A percentile compares a stretch with the other conserved stretches of the same genome.
These are phyloP conservation scores for Meloe dianella DNA, from an alignment of 2,888 invertebrate species.

Conservation along the genomic window DNA sequence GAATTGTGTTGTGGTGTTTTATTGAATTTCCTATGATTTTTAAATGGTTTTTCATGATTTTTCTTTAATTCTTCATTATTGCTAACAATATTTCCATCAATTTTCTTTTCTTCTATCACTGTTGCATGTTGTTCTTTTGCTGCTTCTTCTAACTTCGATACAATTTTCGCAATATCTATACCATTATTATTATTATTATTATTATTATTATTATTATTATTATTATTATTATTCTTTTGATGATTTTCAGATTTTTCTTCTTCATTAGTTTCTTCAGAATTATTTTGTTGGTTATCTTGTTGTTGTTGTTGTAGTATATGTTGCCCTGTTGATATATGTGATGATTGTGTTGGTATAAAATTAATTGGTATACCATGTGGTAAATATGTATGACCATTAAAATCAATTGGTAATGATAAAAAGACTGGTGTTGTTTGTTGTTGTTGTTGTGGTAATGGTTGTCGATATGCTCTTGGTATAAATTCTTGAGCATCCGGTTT, in stretches of 20 bases:
- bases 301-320: conserved; percentile 45
- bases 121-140: conserved; percentile 52
- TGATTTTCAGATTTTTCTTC: conserved; percentile 14
- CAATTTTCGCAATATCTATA: conserved; percentile 56
- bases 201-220: conserved; percentile 24
- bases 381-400: conserved; percentile 45
- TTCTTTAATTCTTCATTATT: background rate
- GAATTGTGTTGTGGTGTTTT: conserved; percentile 36
- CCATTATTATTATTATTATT: conserved; percentile 38
- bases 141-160: conserved; percentile 58
- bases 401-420: conserved; percentile 50
- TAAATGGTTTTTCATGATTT: background rate
- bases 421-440: conserved; percentile 46
- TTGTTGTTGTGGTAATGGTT: conserved; percentile 41
- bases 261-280: conserved; percentile 29
- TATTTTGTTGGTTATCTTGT: conserved; percentile 28
- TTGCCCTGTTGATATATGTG: conserved; percentile 22
- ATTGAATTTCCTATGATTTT: conserved; percentile 25
- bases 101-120: conserved; percentile 9
- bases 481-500: conserved; percentile 60
- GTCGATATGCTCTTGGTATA: conserved; percentile 54
- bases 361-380: conserved; percentile 52
- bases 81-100: conserved; percentile 8
- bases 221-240: background rate
- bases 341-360: conserved; percentile 50